Evolutionary conservation across 2,797 vertebrate genomes (phyloP), one percentile per base, ranked within the genome.

Genomic region (Masticophis lateralis): DNA sequence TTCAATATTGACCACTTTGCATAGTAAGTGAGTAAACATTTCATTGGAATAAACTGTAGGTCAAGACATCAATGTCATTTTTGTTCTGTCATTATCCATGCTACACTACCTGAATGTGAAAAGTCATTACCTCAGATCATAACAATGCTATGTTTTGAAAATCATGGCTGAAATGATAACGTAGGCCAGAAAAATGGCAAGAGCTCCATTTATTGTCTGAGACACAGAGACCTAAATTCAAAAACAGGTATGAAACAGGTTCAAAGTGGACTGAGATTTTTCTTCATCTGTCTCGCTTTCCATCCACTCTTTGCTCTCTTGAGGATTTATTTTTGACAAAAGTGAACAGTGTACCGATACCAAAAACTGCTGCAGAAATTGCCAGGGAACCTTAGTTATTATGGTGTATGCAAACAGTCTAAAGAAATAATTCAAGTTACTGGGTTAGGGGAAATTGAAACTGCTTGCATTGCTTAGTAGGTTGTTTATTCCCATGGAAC

Each of bases 41-140:
- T 79, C 59, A 92, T 91, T 90, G 91, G 69, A 96, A 96, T 79
- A 43, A 37, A 8, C 69, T 37, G 79, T 91, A 95, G 95, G 92
- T 89, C 93, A 93, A 93, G 61, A 89, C 55, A 56, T 95, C 87
- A 66, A 89, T 55, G 56, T 95, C 87, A 66, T 93, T 96, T 95
- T 27, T 91, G 94, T 97, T 96, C 94, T 89, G 94, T 16, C 88
- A 4, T 3, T 93, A 93, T 90, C 59, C 93, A 86, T 56, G 37
- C 88, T 87, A 51, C 47, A 51, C 47, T 51, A 14, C 94, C 95
- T 91, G 96, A 83, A 92, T 96, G 89, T 92, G 59, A 94, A 93
- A 94, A 66, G 5, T 56, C 92, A 25, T 91, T 87, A 37, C 32
- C 47, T 1, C 27, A 88, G 25, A 47, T 56, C 89, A 66, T 20